Evolutionary conservation across 2,797 vertebrate genomes (phyloP).

Genomic region (Smutsia gigantea): DNA sequence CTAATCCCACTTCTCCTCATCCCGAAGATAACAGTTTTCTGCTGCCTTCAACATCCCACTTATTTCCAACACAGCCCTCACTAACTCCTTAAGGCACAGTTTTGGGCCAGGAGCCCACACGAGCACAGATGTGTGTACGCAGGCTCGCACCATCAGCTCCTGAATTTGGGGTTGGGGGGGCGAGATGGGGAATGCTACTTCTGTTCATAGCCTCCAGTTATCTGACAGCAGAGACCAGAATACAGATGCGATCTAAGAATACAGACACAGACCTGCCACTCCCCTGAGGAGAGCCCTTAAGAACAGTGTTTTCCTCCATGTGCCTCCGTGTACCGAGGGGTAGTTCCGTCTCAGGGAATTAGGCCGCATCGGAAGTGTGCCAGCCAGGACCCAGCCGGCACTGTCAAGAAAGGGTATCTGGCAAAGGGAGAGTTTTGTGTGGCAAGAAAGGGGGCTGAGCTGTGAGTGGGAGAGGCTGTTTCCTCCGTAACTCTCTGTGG

Average conservation of each 20-base stretch:
- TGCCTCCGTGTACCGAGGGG: accelerated
- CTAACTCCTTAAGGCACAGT: accelerated
- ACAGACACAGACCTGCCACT: neutral
- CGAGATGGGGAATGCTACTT: neutral
- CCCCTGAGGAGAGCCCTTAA: neutral
- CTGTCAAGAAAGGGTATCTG: neutral
- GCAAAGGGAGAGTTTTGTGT: neutral
- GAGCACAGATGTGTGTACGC: accelerated
- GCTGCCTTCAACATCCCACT: neutral
- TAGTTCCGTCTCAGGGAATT: too few relatives aligned
- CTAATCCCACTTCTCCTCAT: neutral
- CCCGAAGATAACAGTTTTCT: neutral
- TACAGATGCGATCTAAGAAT: neutral
- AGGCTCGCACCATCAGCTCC: accelerated
- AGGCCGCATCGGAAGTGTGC: neutral
- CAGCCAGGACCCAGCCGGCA: neutral
- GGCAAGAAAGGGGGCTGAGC: neutral
- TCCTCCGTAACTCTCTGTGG: neutral
- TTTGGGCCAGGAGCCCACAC: neutral
- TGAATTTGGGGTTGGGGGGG: neutral
- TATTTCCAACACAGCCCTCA: neutral
- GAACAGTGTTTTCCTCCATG: neutral
- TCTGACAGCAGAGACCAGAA: neutral
- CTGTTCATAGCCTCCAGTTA: neutral
- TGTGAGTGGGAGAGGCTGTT: accelerated